Evolutionary conservation across 2,113 vertebrate species (phyloP).

Genomic region (Trematocara marginatum): DNA sequence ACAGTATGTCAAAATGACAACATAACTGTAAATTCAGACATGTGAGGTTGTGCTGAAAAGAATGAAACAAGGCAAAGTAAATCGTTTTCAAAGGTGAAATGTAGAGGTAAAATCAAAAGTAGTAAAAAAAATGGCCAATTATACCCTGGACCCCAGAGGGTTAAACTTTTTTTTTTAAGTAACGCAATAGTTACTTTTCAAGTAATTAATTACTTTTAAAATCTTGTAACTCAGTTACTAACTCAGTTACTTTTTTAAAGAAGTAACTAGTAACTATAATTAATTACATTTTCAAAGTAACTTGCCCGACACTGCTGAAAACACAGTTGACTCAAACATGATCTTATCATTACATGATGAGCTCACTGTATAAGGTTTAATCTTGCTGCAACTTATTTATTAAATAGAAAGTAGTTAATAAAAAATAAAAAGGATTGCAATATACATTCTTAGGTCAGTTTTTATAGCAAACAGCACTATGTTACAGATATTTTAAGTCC

Average conservation of each 20-base stretch:
- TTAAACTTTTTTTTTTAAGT: background rate
- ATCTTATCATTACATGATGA: background rate
- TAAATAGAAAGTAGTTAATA: background rate
- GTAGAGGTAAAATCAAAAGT: background rate
- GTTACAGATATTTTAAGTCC: background rate
- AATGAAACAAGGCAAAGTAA: background rate
- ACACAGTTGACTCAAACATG: background rate
- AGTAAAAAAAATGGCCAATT: background rate
- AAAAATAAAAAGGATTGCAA: background rate
- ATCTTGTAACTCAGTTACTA: background rate
- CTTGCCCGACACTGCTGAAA: background rate
- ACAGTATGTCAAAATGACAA: background rate
- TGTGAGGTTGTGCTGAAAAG: background rate
- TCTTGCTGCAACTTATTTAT: background rate
- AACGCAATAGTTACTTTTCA: background rate
- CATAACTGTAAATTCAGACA: background rate
- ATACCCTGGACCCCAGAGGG: background rate
- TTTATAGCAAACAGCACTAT: background rate
- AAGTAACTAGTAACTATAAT: background rate
- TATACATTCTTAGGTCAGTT: background rate
- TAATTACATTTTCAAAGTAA: background rate
- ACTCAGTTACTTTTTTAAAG: background rate
- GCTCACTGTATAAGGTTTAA: background rate
- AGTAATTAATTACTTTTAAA: background rate
- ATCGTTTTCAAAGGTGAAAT: background rate